Conservation (phyloP, 1,140 invertebrate genomes). For the Ptiloglossa arizonensis region DNA sequence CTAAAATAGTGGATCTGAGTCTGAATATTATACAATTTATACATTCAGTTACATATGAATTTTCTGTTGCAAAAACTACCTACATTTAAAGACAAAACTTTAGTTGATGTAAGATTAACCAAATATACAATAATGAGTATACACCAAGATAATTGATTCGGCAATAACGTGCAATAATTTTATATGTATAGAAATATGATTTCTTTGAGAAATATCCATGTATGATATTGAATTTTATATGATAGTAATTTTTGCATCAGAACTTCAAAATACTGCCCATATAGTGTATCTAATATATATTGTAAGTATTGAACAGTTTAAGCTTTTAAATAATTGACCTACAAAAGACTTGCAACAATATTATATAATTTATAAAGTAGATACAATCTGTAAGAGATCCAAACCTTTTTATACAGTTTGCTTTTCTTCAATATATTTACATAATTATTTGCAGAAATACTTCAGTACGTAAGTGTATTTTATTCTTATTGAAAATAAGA, state of each 20-base stretch:
- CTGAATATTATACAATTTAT: background rate
- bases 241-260: conserved; percentile 38
- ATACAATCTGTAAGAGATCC: background rate
- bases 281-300: conserved; percentile 28
- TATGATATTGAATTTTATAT: conserved; percentile 16
- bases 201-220: background rate
- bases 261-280: conserved; percentile 1
- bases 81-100: background rate
- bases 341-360: conserved; percentile 35
- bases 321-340: conserved; percentile 31
- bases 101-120: background rate
- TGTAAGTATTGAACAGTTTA: conserved; percentile 27
- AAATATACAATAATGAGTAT: background rate
- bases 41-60: background rate
- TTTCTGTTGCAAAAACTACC: conserved; percentile 32
- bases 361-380: conserved; percentile 29
- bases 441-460: conserved; percentile 6
- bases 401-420: conserved; percentile 7
- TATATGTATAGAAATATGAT: conserved; percentile 3
- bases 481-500: background rate
- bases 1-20: background rate
- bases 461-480: conserved; percentile 2
- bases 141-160: background rate
- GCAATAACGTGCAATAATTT: conserved; percentile 7
- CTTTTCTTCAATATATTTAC: conserved; percentile 20